A percentile compares a stretch with the other conserved stretches of the same genome.
Evolutionary conservation across 2,113 vertebrate species (phyloP).

Genomic region (Silurus asotus): DNA sequence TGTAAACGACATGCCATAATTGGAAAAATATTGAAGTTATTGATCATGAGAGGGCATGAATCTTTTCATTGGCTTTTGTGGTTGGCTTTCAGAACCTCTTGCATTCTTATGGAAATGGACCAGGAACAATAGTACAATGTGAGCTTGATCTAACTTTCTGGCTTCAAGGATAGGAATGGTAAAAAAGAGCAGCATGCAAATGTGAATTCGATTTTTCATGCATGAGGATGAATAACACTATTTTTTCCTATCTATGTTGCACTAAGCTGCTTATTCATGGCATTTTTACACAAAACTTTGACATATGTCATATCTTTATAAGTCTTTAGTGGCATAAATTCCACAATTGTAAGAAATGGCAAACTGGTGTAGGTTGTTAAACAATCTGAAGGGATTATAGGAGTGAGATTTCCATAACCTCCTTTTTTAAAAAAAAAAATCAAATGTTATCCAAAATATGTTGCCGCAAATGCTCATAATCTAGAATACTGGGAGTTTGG

Average conservation of each 20-base stretch:
- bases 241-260: not conserved
- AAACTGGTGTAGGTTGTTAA: not conserved
- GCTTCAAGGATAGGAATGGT: not conserved
- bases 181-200: constrained; percentile 23
- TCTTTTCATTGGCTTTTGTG: not conserved
- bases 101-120: constrained; percentile 7
- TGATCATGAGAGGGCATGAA: not conserved
- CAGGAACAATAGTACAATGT: not conserved
- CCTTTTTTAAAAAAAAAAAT: not conserved
- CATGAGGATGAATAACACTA: constrained; percentile 43
- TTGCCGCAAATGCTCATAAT: not conserved
- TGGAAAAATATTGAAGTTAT: not conserved
- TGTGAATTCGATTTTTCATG: not conserved
- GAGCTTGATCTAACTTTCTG: not conserved
- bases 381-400: not conserved
- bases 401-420: not conserved
- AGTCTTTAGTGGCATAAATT: constrained; percentile 3
- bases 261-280: not conserved
- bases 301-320: not conserved
- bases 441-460: not conserved
- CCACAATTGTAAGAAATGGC: constrained; percentile 3
- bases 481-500: not conserved
- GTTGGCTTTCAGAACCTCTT: not conserved
- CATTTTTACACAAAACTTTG: constrained; percentile 48
- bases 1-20: not conserved